Evolutionary conservation across 2,888 invertebrate species (phyloP).

Genomic region (Melolontha melolontha): DNA sequence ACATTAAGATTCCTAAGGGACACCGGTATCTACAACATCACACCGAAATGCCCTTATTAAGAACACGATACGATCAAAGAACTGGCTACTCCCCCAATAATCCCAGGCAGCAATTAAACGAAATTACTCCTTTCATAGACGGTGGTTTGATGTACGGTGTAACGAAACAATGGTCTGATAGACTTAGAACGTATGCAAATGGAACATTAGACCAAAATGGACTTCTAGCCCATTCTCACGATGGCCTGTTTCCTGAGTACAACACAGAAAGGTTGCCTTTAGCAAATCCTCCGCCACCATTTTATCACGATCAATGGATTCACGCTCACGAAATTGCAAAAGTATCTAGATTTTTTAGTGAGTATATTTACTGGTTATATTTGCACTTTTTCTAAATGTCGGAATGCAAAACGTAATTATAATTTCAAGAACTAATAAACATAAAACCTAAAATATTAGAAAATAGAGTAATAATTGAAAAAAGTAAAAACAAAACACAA

Average conservation of each 20-base stretch:
- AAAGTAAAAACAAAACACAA: too few species aligned
- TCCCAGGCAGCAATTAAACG: slow-evolving; percentile 73
- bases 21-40: slow-evolving; percentile 62
- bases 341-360: slow-evolving; percentile 70
- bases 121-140: slow-evolving; percentile 73
- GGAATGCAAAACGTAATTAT: neutral
- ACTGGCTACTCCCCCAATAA: slow-evolving; percentile 72
- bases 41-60: slow-evolving; percentile 67
- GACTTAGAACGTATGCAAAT: slow-evolving; percentile 65
- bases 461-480: too few species aligned
- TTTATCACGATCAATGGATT: slow-evolving; percentile 63
- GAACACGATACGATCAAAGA: slow-evolving; percentile 68
- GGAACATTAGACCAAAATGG: slow-evolving; percentile 67
- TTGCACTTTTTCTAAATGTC: neutral
- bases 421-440: too few species aligned
- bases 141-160: slow-evolving; percentile 73
- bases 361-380: slow-evolving; percentile 52
- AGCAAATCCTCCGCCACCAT: slow-evolving; percentile 71
- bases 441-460: too few species aligned
- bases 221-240: slow-evolving; percentile 63
- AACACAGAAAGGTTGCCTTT: slow-evolving; percentile 69
- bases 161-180: slow-evolving; percentile 71
- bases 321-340: slow-evolving; percentile 62
- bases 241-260: slow-evolving; percentile 67
- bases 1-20: slow-evolving; percentile 67